These are phyloP conservation scores for Peromyscus nudipes DNA, from an alignment of 2,797 vertebrate species.

Conservation along the genomic window DNA sequence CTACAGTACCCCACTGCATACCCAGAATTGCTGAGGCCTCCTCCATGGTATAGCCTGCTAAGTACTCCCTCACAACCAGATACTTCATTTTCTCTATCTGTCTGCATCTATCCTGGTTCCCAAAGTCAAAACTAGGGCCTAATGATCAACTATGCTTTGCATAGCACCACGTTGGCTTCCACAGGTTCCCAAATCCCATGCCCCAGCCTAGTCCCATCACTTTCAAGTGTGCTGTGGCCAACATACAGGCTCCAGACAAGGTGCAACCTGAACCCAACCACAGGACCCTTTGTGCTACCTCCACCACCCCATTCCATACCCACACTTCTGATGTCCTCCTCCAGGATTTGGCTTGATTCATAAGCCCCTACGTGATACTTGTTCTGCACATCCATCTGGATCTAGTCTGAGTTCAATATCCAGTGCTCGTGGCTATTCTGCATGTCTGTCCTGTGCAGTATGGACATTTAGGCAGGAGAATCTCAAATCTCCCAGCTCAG, in stretches of 20 bases:
- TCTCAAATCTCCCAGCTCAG: no score
- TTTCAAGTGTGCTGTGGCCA: not conserved
- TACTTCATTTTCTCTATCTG: not conserved
- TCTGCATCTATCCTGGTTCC: not conserved
- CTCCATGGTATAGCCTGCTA: not conserved
- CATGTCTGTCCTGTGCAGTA: no score
- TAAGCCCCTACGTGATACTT: no score
- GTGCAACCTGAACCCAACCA: not conserved
- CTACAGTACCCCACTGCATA: not conserved
- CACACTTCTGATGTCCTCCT: not conserved
- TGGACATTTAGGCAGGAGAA: no score
- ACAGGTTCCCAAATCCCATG: not conserved
- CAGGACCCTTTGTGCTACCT: not conserved
- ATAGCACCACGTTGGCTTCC: not conserved
- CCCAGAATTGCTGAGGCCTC: not conserved
- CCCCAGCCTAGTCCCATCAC: not conserved
- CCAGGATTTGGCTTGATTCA: no score
- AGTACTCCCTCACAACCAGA: not conserved
- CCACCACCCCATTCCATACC: fast-evolving
- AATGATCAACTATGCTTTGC: not conserved
- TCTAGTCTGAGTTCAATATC: no score
- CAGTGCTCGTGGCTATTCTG: no score
- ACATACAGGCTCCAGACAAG: not conserved
- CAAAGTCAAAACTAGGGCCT: not conserved
- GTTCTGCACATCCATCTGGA: no score